Percentiles rank a stretch among this genome's conserved stretches.
Conservation (phyloP, 2,888 invertebrate species). For the Lydus trimaculatus region DNA sequence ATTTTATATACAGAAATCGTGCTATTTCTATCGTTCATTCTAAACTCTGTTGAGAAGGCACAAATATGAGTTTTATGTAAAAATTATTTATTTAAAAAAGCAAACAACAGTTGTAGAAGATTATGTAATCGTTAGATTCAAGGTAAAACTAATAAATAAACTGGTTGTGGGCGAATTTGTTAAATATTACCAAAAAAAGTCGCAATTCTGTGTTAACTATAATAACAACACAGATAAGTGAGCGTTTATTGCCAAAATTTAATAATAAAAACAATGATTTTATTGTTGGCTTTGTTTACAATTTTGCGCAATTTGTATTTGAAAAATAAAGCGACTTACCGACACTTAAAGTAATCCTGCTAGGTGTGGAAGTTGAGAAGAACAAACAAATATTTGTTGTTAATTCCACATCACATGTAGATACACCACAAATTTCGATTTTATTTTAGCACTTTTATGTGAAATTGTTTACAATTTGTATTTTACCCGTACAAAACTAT, state of each 20-base stretch:
- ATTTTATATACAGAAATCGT: conserved; percentile 7
- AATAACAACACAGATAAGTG: background rate
- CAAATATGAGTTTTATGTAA: background rate
- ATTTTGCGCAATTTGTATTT: background rate
- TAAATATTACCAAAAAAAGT: background rate
- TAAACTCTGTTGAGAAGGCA: background rate
- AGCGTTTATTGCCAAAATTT: background rate
- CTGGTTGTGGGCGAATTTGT: background rate
- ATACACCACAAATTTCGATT: conserved; percentile 15
- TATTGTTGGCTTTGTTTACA: background rate
- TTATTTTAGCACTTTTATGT: background rate
- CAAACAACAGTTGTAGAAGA: conserved; percentile 1
- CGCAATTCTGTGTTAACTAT: background rate
- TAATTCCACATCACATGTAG: conserved; percentile 27
- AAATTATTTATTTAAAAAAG: background rate
- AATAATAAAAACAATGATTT: background rate
- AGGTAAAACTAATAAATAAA: conserved; percentile 30
- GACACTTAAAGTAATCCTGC: background rate
- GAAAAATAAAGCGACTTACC: background rate
- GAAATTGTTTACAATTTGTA: background rate
- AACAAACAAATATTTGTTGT: background rate
- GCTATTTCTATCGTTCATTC: background rate
- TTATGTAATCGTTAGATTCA: conserved; percentile 20
- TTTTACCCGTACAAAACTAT: conserved; percentile 31
- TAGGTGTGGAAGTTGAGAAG: background rate